Conservation (phyloP, 2,888 invertebrate species). For the Sarcophaga variegata region DNA sequence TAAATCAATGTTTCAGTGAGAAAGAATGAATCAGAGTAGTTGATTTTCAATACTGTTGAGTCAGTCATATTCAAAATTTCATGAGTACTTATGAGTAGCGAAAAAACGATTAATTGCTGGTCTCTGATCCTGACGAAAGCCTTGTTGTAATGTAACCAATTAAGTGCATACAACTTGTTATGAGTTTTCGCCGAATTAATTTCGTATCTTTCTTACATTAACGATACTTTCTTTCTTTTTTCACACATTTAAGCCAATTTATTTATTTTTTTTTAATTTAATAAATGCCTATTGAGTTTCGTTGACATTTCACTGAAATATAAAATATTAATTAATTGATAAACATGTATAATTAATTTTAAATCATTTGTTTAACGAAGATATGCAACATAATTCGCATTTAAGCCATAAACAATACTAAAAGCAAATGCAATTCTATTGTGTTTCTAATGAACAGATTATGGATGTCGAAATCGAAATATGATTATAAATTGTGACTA, state of each 20-base stretch:
- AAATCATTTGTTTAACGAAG: slow-evolving; percentile 46
- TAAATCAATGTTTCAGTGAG: too few species aligned
- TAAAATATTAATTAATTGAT: slow-evolving; percentile 52
- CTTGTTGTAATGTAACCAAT: too few species aligned
- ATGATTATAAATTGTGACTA: neutral
- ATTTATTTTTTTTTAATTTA: neutral
- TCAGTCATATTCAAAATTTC: too few species aligned
- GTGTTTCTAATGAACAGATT: neutral
- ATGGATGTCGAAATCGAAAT: neutral
- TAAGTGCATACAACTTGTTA: too few species aligned
- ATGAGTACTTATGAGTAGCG: too few species aligned
- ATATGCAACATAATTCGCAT: neutral
- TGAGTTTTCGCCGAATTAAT: too few species aligned
- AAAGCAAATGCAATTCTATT: neutral
- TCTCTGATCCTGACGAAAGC: too few species aligned
- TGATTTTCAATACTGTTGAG: too few species aligned
- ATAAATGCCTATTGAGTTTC: neutral
- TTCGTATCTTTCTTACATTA: too few species aligned
- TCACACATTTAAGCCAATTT: neutral
- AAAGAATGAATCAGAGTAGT: too few species aligned
- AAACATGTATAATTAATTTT: slow-evolving; percentile 31
- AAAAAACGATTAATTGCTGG: too few species aligned
- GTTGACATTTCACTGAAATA: slow-evolving; percentile 16
- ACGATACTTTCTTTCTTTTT: too few species aligned
- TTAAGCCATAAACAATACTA: neutral